These are phyloP conservation scores for Megalops cyprinoides DNA, from an alignment of 2,797 vertebrate genomes.

Conservation along the genomic window DNA sequence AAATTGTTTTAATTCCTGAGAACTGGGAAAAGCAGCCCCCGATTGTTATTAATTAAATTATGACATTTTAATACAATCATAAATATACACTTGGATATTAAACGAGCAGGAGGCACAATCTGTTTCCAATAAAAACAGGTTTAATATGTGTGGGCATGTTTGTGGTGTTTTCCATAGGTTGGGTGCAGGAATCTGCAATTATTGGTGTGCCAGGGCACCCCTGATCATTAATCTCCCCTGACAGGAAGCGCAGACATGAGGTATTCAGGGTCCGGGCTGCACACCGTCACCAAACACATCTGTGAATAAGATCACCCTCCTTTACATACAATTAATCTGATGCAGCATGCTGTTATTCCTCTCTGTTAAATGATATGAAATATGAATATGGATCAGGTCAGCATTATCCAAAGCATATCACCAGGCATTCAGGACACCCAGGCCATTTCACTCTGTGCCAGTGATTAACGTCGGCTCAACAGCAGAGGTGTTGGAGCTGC, in stretches of 20 bases:
- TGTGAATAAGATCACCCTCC: slow-evolving; percentile 25
- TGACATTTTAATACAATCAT: slow-evolving; percentile 56
- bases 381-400: slow-evolving; percentile 28
- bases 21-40: slow-evolving; percentile 60
- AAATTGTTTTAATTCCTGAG: slow-evolving; percentile 73
- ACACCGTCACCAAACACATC: slow-evolving; percentile 28
- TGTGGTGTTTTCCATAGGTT: slow-evolving; percentile 11
- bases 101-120: slow-evolving; percentile 40
- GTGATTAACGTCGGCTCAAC: not conserved
- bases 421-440: not conserved
- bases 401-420: slow-evolving; percentile 29
- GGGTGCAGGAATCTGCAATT: slow-evolving; percentile 1
- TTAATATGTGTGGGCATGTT: slow-evolving; percentile 20
- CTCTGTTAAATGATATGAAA: slow-evolving; percentile 21
- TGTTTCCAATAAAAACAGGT: slow-evolving; percentile 27
- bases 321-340: slow-evolving; percentile 33
- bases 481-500: not conserved
- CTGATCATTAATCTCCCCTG: slow-evolving; percentile 36
- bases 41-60: slow-evolving; percentile 77
- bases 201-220: not conserved
- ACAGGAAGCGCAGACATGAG: not conserved
- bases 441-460: not conserved
- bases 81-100: slow-evolving; percentile 59
- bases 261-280: not conserved
- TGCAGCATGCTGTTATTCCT: slow-evolving; percentile 29